Percentiles rank a stretch among this genome's conserved stretches.
These are phyloP conservation scores for Acleris cristana DNA, from an alignment of 2,888 invertebrate genomes.

Conservation along the genomic window DNA sequence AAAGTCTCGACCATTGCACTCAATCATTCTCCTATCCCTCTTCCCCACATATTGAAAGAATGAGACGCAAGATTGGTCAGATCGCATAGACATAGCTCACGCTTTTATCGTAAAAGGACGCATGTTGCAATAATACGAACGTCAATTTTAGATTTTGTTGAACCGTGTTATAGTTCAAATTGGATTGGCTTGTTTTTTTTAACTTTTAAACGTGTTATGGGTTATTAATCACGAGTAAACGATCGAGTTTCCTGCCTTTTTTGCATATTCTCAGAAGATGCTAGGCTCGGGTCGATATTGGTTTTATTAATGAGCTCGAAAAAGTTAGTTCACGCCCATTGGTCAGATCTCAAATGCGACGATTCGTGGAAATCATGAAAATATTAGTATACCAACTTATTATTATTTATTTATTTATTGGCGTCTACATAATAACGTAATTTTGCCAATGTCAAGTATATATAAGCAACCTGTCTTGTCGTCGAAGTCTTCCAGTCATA, in stretches of 20 bases:
- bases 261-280: conserved; percentile 38
- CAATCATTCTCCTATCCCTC: conserved; percentile 21
- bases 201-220: not conserved
- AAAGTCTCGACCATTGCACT: conserved; percentile 29
- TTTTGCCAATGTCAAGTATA: too few species aligned
- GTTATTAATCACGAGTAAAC: conserved; percentile 42
- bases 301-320: conserved; percentile 10
- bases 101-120: too few species aligned
- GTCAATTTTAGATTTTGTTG: too few species aligned
- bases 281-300: conserved; percentile 13
- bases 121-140: too few species aligned
- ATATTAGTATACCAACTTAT: not conserved
- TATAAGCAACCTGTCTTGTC: too few species aligned
- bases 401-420: too few species aligned
- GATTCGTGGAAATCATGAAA: not conserved
- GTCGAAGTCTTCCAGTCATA: too few species aligned
- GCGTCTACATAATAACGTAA: too few species aligned
- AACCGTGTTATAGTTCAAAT: too few species aligned
- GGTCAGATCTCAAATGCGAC: not conserved
- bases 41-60: not conserved
- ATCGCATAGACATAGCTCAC: conserved; percentile 16
- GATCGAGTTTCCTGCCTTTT: conserved; percentile 49
- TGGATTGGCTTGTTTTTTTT: too few species aligned
- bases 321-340: not conserved
- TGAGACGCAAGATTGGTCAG: conserved; percentile 8